Base-by-base conservation (phyloP, 2,888 invertebrate species). In the Melangyna quadrimaculata region DNA sequence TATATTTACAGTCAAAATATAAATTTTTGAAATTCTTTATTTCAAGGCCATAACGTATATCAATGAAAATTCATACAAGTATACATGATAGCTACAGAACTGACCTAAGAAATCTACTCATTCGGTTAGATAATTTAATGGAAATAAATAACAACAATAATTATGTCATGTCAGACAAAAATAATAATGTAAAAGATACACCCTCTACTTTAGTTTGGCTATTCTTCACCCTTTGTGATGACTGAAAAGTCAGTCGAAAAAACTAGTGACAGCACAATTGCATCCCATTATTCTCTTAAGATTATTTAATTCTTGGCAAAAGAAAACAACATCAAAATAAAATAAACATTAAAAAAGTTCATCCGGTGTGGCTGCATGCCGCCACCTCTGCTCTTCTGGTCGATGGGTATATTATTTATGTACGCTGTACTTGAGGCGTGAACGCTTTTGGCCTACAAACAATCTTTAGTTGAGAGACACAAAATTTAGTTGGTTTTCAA, bases 241-340 rank as follows among this genome's bases (percentile, higher is more conserved):
- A 79, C 22, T 51, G 67, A 43, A n/a, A n/a, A 51, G 35, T 9
- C 7, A 32, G 17, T 10, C 37, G 40, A 35, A 57, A 40, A 78
- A 45, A 3, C 14, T 55, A 59, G 27, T 57, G 53, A 40, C 67
- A 59, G 67, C 35, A 51, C 24, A 27, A 48, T 53, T 79, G 59
- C 73, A 73, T 72, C 51, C 67, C 55, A 35, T 14, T 29, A 40
- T 14, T 22, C 53, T 65, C 24, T 17, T n/a, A 65, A 67, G 35
- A 82, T 82, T 77, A 82, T 82, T 82, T 78, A 82, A 82, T 78
- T 82, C 71, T 82, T 82, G 82, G 82, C 78, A 82, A 24, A 59
- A 27, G 57, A 37, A 37, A 57, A 5, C 40, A 32, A 35, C 27
- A 32, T 32, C 27, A 55, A 80, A 70, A 63, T 35, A 80, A 67